Conservation (phyloP, 2,888 invertebrate species). For the Drosophila formosana region DNA sequence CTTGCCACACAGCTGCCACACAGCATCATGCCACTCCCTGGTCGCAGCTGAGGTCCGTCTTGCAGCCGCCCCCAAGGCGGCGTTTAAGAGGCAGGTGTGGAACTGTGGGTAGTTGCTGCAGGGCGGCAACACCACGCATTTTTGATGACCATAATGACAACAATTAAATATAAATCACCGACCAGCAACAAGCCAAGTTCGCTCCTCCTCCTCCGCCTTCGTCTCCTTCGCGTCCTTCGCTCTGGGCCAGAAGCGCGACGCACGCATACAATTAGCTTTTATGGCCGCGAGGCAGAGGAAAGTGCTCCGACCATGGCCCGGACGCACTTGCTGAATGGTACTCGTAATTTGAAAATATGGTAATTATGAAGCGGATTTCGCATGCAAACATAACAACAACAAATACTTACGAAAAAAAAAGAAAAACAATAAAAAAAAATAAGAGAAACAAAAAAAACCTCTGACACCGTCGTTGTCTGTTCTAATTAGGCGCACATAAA, state of each 20-base stretch:
- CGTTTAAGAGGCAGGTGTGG: conserved; percentile 51
- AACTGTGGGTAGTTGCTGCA: background rate
- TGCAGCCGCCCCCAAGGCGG: background rate
- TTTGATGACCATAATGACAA: conserved; percentile 82
- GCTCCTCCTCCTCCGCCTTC: conserved; percentile 10
- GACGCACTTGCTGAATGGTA: conserved; percentile 68
- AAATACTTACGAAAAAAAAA: conserved; percentile 15
- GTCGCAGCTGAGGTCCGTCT: background rate
- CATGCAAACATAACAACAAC: background rate
- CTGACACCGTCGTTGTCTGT: conserved; percentile 63
- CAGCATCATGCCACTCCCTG: background rate
- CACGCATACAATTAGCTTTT: conserved; percentile 82
- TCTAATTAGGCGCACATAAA: conserved; percentile 79
- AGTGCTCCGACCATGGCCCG: conserved; percentile 46
- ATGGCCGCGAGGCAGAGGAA: conserved; percentile 59
- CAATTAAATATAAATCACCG: conserved; percentile 82
- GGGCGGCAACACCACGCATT: conserved; percentile 37
- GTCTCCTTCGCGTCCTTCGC: background rate
- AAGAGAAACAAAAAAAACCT: conserved; percentile 20
- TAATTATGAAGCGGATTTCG: conserved; percentile 71
- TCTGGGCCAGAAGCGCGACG: conserved; percentile 33
- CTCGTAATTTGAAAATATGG: conserved; percentile 77
- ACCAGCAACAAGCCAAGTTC: conserved; percentile 63
- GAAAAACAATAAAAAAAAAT: conserved; percentile 10
- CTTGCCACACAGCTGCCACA: background rate